Base-by-base conservation (phyloP, 2,113 vertebrate genomes). In the Rhinolophus ferrumequinum region DNA sequence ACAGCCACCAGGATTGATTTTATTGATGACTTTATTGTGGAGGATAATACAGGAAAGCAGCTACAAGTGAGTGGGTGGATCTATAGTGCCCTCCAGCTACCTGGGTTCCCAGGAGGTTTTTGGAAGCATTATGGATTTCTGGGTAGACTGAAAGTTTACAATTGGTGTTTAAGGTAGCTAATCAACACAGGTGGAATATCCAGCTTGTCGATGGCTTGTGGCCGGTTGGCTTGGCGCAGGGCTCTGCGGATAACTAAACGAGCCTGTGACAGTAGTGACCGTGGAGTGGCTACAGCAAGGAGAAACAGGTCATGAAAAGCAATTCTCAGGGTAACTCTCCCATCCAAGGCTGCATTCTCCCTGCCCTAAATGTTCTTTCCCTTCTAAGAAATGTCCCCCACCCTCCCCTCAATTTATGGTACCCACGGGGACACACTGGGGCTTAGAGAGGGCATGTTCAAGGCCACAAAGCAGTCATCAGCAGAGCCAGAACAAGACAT, bases 201-300 rank as follows among this genome's bases (percentile, higher is more conserved):
- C 98, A 99, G 97, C 38, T 98, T 44, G 58, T 98, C 84, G 0
- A 99, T 98, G 69, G 97, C 95, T 0, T 91, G 88, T 1, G 86
- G 98, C 67, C 76, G 97, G 38, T 97, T 96, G 0, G 97, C 94
- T 62, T 94, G 95, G 41, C 87, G 95, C 95, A 99, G 95, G 93
- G 98, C 95, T 62, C 98, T 99, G 97, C 98, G 96, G 88, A 99
- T 97, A 5, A 97, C 98, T 91, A 99, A 98, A 35, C 99, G 98
- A 72, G 98, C 97, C 83, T 99, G 99, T 21, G 99, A 99, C 99
- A 99, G 99, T 98, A 99, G 98, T 54, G 99, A 98, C 94, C 98
- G 99, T 95, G 99, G 99, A 88, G 97, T 98, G 96, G 98, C 99
- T 99, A 98, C 0, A 97, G 93, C 95, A 26, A 93, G 90, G 35